Percentiles rank a stretch among this genome's conserved stretches.
Conservation (phyloP, 2,888 invertebrate species). For the Drosophila colorata region DNA sequence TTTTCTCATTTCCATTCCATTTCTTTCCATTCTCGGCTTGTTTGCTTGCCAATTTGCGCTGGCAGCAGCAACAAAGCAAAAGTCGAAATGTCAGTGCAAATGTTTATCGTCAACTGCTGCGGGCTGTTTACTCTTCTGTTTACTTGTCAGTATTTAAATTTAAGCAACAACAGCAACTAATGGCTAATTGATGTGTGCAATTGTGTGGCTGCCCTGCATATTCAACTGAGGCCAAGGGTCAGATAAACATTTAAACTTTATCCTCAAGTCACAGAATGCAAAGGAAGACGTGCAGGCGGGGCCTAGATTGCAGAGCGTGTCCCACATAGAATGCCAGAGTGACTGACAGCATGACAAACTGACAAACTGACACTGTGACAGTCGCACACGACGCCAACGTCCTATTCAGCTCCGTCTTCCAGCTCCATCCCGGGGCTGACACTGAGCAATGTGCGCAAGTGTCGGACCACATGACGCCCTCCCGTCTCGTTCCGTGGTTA, state of each 20-base stretch:
- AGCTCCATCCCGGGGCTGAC: constrained; percentile 28
- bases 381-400: constrained; percentile 28
- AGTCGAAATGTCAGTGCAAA: constrained; percentile 29
- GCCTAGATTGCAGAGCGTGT: constrained; percentile 5
- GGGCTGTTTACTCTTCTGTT: constrained; percentile 39
- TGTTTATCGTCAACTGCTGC: constrained; percentile 42
- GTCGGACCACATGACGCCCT: constrained; percentile 26
- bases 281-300: neutral
- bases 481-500: neutral
- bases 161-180: constrained; percentile 6
- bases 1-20: too few species aligned
- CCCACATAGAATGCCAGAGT: constrained; percentile 23
- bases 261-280: constrained; percentile 14
- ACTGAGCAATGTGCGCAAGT: constrained; percentile 48
- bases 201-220: constrained; percentile 2
- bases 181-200: constrained; percentile 38
- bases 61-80: constrained; percentile 22
- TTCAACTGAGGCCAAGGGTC: neutral
- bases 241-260: constrained; percentile 2
- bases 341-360: constrained; percentile 10
- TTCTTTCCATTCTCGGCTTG: neutral
- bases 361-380: constrained; percentile 29
- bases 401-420: constrained; percentile 6
- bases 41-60: constrained; percentile 47
- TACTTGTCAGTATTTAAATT: constrained; percentile 25